Base-by-base conservation (phyloP, 2,888 invertebrate genomes). In the Ichneumon xanthorius region DNA sequence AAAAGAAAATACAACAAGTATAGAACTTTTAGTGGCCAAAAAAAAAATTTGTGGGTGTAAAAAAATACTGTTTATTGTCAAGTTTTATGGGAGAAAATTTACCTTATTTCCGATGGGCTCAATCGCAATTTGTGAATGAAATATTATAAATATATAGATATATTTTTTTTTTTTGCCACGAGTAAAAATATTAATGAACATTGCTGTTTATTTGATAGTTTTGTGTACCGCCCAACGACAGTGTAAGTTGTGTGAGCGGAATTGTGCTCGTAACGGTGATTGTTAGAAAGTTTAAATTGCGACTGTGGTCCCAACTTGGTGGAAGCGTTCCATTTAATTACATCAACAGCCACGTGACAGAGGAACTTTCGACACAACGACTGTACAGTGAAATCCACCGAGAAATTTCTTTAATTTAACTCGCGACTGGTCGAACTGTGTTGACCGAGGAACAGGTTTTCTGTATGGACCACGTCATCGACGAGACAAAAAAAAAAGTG, bases 401-500 rank as follows among this genome's bases (percentile, higher is more conserved):
- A 63, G 30, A 16, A 63, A 63, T 63, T 30, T 33, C 30, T 33
- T 14, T n/a, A n/a, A 33, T 33, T 33, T 30, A 26, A 22, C 61
- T 30, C 61, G 30, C 30, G 5, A 30, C 30, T 1, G 3, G 30
- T 30, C 5, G 30, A 61, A 26, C 30, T 61, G 14, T 30, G 61
- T 14, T 14, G 61, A 61, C 26, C 26, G 9, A 16, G 30, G 30
- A 30, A 61, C 61, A 30, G 61, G 61, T 61, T 61, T 30, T 16
- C 61, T 26, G 61, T 61, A 26, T 61, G 61, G 26, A 61, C 14
- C 61, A 61, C 63, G 63, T 63, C 30, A 33, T 33, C 63, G 16
- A 5, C 63, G 63, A 16, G 33, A 16, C 7, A 16, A 30, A 63
- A 63, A 63, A 63, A 33, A 30, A 26, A 7, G 61, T 3, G 33